Conservation (phyloP, 2,888 invertebrate species). For the Eilema sororculum region DNA sequence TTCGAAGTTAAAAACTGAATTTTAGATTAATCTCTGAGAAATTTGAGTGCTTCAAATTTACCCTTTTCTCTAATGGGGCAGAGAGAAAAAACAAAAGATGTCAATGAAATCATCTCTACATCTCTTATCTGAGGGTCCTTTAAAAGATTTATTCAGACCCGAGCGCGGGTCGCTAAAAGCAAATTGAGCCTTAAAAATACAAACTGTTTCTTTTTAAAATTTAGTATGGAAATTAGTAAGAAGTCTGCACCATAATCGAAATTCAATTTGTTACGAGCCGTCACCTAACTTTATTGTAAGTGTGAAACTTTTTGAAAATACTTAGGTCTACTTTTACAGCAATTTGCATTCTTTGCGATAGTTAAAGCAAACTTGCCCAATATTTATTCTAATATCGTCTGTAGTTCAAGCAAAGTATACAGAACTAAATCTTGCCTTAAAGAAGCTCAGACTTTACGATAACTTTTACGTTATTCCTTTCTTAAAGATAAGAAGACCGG, state of each 20-base stretch:
- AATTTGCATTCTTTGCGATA: constrained; percentile 21
- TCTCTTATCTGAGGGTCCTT: constrained; percentile 39
- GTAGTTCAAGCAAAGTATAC: constrained; percentile 16
- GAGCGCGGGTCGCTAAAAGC: constrained; percentile 49
- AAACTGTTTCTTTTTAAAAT: constrained; percentile 46
- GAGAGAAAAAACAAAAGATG: constrained; percentile 28
- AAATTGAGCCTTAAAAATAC: constrained; percentile 55
- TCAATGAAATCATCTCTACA: constrained; percentile 37
- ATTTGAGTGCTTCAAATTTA: constrained; percentile 9
- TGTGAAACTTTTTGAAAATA: constrained; percentile 24
- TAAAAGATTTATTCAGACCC: constrained; percentile 49
- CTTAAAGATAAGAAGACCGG: background rate
- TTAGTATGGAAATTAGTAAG: constrained; percentile 48
- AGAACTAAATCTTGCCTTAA: constrained; percentile 11
- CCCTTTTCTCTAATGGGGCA: constrained; percentile 19
- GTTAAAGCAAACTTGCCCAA: constrained; percentile 15
- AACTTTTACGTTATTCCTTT: constrained; percentile 6
- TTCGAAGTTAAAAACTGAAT: constrained; percentile 18
- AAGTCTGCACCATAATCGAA: constrained; percentile 41
- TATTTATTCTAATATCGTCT: constrained; percentile 14
- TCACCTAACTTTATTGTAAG: constrained; percentile 20
- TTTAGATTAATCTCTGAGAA: constrained; percentile 14
- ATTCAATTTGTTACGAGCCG: constrained; percentile 42
- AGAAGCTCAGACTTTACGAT: constrained; percentile 4
- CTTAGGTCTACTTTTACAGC: constrained; percentile 14